phyloP scores from a whole-genome alignment of 2,888 invertebrate species.

The Terebella lapidaria region DNA sequence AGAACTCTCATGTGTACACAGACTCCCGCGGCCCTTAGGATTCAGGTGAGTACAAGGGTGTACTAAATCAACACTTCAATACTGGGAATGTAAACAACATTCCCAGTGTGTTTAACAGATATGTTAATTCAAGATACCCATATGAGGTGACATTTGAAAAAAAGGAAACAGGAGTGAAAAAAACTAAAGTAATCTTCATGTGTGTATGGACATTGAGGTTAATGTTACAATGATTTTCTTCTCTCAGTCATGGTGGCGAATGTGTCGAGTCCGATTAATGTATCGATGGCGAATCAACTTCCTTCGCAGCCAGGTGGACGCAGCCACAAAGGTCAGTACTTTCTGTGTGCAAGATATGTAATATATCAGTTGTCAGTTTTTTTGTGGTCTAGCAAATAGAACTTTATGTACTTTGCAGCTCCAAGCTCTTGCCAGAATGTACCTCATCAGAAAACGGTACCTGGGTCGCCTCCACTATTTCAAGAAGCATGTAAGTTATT shows the following conservation, averaged over 20 bases:
- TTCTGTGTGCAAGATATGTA: too few relatives aligned
- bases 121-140: too few relatives aligned
- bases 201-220: too few relatives aligned
- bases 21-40: conserved; percentile 40
- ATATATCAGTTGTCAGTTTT: background rate
- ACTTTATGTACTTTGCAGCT: conserved; percentile 29
- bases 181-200: too few relatives aligned
- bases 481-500: conserved; percentile 44
- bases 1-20: conserved; percentile 37
- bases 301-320: conserved; percentile 31
- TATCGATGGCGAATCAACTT: conserved; percentile 35
- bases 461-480: conserved; percentile 34
- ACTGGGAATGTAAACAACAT: too few relatives aligned
- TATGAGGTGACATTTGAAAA: too few relatives aligned
- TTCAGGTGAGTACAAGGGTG: conserved; percentile 45
- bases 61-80: too few relatives aligned
- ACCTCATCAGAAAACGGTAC: conserved; percentile 37
- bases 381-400: background rate
- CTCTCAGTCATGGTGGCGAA: conserved; percentile 66
- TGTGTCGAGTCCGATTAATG: conserved; percentile 52
- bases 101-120: too few relatives aligned
- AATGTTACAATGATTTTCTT: too few relatives aligned
- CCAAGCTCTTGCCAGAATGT: conserved; percentile 44
- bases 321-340: conserved; percentile 38
- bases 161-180: too few relatives aligned